Percentiles rank a stretch among this genome's conserved stretches.
phyloP scores from a whole-genome alignment of 1,140 invertebrate genomes.

The Cotesia glomerata region DNA sequence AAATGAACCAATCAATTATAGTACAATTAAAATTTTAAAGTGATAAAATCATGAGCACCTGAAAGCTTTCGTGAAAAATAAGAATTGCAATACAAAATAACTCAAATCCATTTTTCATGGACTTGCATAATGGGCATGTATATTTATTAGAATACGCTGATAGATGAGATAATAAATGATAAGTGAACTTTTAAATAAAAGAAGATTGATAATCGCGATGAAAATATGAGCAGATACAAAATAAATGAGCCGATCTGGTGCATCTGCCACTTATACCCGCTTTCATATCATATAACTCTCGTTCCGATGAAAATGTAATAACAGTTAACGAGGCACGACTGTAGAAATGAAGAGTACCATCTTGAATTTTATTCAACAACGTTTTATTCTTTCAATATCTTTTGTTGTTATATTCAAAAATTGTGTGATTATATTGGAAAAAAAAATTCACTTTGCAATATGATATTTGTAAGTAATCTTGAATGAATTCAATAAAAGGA shows the following conservation, averaged over 20 bases:
- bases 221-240: not conserved
- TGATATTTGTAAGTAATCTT: too few relatives aligned
- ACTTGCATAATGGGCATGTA: not conserved
- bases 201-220: not conserved
- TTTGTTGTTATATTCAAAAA: not conserved
- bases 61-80: too few relatives aligned
- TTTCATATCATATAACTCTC: not conserved
- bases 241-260: not conserved
- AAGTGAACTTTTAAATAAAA: not conserved
- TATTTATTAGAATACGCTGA: not conserved
- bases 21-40: too few relatives aligned
- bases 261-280: slow-evolving; percentile 4
- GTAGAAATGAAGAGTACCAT: slow-evolving; percentile 16
- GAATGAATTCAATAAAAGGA: too few relatives aligned
- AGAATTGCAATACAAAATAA: too few relatives aligned
- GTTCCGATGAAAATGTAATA: not conserved
- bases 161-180: not conserved
- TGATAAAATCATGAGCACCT: too few relatives aligned
- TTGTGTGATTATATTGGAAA: not conserved
- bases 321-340: slow-evolving; percentile 15
- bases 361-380: not conserved
- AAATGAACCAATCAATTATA: too few relatives aligned
- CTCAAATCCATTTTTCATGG: too few relatives aligned
- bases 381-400: not conserved
- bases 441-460: too few relatives aligned